Evolutionary conservation across 2,888 invertebrate genomes (phyloP), one percentile per base, ranked within the genome.

Genomic region (Plagodis dolabraria): DNA sequence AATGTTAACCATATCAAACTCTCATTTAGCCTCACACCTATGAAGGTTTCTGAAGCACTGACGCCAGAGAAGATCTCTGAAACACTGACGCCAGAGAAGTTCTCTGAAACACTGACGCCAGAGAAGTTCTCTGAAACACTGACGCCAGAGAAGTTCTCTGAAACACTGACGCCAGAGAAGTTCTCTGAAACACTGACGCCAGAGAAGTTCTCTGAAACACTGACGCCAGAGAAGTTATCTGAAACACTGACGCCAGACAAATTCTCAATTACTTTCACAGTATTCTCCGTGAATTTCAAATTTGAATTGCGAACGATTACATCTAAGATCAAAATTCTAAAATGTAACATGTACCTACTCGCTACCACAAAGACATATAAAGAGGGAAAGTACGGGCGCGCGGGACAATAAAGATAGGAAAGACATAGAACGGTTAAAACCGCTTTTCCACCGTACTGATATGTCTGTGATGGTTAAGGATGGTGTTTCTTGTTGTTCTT

Each of bases 401-500:
- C 76, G 74, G 71, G 71, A 68, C 49, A 57, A 63, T 44, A 65
- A 58, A 62, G 52, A 68, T 63, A 67, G 71, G 72, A 75, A 74
- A 71, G 68, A 67, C 64, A 75, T 74, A 71, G 70, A 67, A 63
- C 54, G 68, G 63, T 69, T 63, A 70, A 53, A 40, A 63, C 63
- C 87, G 86, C 87, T 83, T 80, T 83, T 84, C 82, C 85, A 83
- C 88, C 78, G 89, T 90, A 91, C 91, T 90, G 91, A 91, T 72
- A 75, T 76, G 76, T 74, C 67, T 83, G 76, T 89, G 89, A 89
- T 86, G 89, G 95, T 95, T 95, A 95, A 95, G 95, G 95, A 93
- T 94, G 94, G 84, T 95, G 95, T 83, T 94, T 95, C 89, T 95
- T 95, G 88, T 96, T 96, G 76, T 95, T 95, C 86, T 96, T 96